A percentile compares a stretch with the other conserved stretches of the same genome.
Conservation (phyloP, 2,797 vertebrate genomes). For the Cephalopachus bancanus region DNA sequence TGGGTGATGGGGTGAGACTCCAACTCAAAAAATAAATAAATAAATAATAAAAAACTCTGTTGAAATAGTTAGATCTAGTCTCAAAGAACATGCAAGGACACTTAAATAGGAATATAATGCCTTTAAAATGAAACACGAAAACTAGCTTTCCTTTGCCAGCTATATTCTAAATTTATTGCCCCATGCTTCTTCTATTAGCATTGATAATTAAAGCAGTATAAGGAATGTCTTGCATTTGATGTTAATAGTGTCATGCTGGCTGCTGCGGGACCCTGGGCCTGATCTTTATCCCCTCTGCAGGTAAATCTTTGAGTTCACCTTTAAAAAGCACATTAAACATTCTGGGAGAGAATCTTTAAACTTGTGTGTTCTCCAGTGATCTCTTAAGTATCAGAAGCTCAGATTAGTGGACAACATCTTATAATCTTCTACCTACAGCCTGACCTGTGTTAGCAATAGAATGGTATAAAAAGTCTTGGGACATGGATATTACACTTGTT, state of each 20-base stretch:
- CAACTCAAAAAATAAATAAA: too few species aligned
- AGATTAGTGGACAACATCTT: constrained; percentile 69
- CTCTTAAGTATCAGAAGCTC: constrained; percentile 73
- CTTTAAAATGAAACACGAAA: constrained; percentile 82
- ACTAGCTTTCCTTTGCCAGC: constrained; percentile 67
- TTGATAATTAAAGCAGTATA: constrained; percentile 81
- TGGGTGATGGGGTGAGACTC: too few species aligned
- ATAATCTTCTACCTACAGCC: constrained; percentile 42
- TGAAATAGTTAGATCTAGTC: not conserved
- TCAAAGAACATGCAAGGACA: constrained; percentile 79
- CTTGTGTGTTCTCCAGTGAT: constrained; percentile 69
- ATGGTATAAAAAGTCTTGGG: constrained; percentile 25
- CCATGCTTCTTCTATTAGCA: constrained; percentile 78
- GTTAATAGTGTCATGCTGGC: constrained; percentile 74
- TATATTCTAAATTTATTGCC: constrained; percentile 78
- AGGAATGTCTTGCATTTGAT: constrained; percentile 75
- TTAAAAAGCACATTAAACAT: constrained; percentile 78
- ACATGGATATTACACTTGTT: constrained; percentile 40
- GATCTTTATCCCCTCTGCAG: constrained; percentile 76
- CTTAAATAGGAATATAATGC: constrained; percentile 73
- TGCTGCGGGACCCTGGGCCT: constrained; percentile 69
- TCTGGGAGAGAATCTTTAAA: constrained; percentile 72
- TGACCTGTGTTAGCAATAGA: constrained; percentile 11
- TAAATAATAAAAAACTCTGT: too few species aligned
- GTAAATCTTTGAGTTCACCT: constrained; percentile 79